These are phyloP conservation scores for Bufo gargarizans DNA, from an alignment of 2,113 vertebrate genomes.

Conservation along the genomic window DNA sequence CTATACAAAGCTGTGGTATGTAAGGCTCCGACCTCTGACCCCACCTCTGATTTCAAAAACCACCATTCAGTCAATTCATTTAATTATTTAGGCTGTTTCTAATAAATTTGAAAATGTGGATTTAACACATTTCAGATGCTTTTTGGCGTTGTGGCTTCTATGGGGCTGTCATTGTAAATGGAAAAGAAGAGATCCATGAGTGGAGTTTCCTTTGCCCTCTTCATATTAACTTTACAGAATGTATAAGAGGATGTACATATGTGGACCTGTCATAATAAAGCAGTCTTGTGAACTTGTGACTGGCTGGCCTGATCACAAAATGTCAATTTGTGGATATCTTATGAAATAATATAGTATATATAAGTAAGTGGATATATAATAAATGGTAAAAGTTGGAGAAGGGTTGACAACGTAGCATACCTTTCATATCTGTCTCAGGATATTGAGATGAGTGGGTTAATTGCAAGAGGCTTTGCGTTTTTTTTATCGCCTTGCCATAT, in stretches of 20 bases:
- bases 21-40: constrained; percentile 84
- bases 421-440: too few relatives aligned
- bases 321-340: background rate
- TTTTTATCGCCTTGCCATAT: too few relatives aligned
- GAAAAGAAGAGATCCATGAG: constrained; percentile 3
- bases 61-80: constrained; percentile 79
- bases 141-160: constrained; percentile 67
- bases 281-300: constrained; percentile 14
- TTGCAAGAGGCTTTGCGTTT: too few relatives aligned
- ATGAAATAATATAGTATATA: background rate
- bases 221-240: constrained; percentile 6
- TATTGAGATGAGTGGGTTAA: too few relatives aligned
- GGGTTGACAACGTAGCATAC: background rate
- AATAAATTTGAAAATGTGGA: constrained; percentile 80
- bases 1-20: constrained; percentile 81
- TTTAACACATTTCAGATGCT: constrained; percentile 80
- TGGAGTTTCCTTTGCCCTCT: background rate
- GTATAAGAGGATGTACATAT: constrained; percentile 8
- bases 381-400: background rate
- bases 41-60: constrained; percentile 83
- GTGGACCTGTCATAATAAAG: constrained; percentile 27
- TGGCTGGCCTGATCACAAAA: constrained; percentile 36
- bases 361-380: background rate
- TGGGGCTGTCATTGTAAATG: constrained; percentile 52
- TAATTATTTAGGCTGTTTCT: constrained; percentile 86